Evolutionary conservation across 2,888 invertebrate species (phyloP).

Genomic region (Eupeodes latifasciatus): DNA sequence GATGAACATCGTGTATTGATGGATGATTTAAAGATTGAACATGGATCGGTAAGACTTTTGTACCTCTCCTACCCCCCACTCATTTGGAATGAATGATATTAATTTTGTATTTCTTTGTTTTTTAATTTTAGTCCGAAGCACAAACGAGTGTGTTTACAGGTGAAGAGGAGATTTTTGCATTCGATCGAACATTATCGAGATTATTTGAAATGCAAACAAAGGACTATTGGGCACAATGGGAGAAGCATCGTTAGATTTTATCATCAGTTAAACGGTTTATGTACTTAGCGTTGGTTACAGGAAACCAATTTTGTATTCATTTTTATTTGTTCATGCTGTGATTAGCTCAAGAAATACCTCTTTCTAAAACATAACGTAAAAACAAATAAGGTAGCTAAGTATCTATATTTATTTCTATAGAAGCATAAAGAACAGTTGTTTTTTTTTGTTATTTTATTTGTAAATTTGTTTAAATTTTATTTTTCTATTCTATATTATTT

Average conservation of each 20-base stretch:
- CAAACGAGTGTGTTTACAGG: slow-evolving; percentile 97
- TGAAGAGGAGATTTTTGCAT: slow-evolving; percentile 98
- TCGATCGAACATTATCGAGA: slow-evolving; percentile 96
- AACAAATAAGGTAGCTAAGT: background rate
- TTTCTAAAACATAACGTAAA: slow-evolving; percentile 10
- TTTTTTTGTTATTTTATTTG: background rate
- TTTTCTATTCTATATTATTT: background rate
- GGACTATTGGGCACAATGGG: slow-evolving; percentile 96
- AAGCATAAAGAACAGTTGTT: background rate
- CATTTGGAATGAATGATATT: background rate
- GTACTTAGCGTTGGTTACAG: slow-evolving; percentile 56
- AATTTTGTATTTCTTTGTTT: slow-evolving; percentile 29
- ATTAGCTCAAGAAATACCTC: slow-evolving; percentile 47
- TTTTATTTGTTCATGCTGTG: slow-evolving; percentile 32
- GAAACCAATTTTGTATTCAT: slow-evolving; percentile 13
- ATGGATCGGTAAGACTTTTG: slow-evolving; percentile 87
- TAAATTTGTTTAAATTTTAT: background rate
- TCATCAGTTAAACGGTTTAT: background rate
- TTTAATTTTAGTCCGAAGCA: slow-evolving; percentile 87
- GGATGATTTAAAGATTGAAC: slow-evolving; percentile 96
- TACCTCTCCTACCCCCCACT: too few relatives aligned
- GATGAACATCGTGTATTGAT: slow-evolving; percentile 95
- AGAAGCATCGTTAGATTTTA: slow-evolving; percentile 83
- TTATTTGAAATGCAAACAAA: slow-evolving; percentile 98
- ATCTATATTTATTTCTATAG: slow-evolving; percentile 5